These are phyloP conservation scores for Momotus momota DNA, from an alignment of 2,797 vertebrate genomes.

Conservation along the genomic window DNA sequence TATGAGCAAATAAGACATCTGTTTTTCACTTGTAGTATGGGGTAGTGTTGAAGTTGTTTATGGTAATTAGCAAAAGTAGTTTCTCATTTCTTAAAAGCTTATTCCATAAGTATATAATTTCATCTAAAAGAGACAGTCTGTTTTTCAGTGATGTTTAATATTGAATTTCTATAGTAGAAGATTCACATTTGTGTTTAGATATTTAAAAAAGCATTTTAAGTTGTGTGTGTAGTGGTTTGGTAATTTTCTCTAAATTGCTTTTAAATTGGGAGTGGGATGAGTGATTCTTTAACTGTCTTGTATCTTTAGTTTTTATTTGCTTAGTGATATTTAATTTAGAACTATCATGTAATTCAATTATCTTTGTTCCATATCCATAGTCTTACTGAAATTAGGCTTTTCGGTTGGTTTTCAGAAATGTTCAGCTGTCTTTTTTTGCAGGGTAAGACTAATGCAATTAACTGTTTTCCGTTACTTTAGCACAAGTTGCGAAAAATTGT, in stretches of 20 bases:
- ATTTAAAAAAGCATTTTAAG: conserved; percentile 15
- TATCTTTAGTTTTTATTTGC: conserved; percentile 13
- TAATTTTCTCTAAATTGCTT: conserved; percentile 34
- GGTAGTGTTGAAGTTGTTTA: not conserved
- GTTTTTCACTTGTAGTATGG: not conserved
- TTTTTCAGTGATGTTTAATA: not conserved
- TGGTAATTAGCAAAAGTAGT: not conserved
- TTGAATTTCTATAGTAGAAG: not conserved
- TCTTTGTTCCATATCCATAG: not conserved
- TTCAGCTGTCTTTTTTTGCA: not conserved
- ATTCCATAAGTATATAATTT: not conserved
- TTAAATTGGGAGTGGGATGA: not conserved
- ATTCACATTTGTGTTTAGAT: not conserved
- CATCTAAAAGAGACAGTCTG: not conserved
- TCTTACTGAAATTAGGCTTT: not conserved
- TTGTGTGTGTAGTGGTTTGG: not conserved
- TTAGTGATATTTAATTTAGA: conserved; percentile 17
- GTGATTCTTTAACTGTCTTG: not conserved
- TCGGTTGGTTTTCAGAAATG: not conserved
- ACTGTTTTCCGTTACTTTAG: not conserved
- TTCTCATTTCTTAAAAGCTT: not conserved
- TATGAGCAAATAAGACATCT: not conserved
- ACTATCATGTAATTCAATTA: conserved; percentile 12
- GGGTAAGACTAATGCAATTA: not conserved
- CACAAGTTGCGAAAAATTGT: not conserved